These are phyloP conservation scores for Leucania comma DNA, from an alignment of 2,888 invertebrate species.

Conservation along the genomic window DNA sequence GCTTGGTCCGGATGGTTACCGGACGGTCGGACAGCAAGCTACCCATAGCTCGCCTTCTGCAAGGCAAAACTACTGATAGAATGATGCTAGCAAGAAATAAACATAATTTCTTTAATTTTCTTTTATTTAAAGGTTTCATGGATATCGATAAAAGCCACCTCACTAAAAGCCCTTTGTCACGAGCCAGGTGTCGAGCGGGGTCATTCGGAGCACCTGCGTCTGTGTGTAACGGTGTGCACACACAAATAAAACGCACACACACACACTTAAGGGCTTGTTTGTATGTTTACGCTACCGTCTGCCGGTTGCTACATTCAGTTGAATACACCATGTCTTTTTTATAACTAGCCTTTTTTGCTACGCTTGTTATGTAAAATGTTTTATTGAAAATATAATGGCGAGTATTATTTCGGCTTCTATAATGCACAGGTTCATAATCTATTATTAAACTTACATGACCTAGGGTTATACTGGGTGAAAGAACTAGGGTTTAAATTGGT, in stretches of 20 bases:
- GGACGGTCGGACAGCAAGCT: too few species aligned
- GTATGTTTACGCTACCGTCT: slow-evolving; percentile 55
- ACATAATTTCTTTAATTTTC: too few species aligned
- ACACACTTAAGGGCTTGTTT: slow-evolving; percentile 33
- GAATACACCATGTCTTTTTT: slow-evolving; percentile 54
- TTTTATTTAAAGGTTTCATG: slow-evolving; percentile 27
- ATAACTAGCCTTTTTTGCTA: slow-evolving; percentile 11
- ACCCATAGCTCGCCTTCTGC: too few species aligned
- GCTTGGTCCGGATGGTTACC: too few species aligned
- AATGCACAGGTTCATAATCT: background rate
- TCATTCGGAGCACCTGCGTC: slow-evolving; percentile 64
- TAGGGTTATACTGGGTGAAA: background rate
- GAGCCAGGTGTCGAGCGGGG: slow-evolving; percentile 84
- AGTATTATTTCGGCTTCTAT: background rate
- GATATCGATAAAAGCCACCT: slow-evolving; percentile 63
- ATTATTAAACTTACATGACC: background rate
- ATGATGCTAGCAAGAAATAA: too few species aligned
- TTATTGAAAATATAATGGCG: background rate
- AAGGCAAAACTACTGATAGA: too few species aligned
- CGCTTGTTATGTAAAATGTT: background rate
- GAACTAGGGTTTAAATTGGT: too few species aligned
- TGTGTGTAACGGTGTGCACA: slow-evolving; percentile 50
- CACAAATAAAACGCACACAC: slow-evolving; percentile 21
- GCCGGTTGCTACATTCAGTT: slow-evolving; percentile 44
- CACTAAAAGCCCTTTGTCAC: slow-evolving; percentile 77